Base-by-base conservation (phyloP, 2,888 invertebrate species). In the Parnassius smintheus region DNA sequence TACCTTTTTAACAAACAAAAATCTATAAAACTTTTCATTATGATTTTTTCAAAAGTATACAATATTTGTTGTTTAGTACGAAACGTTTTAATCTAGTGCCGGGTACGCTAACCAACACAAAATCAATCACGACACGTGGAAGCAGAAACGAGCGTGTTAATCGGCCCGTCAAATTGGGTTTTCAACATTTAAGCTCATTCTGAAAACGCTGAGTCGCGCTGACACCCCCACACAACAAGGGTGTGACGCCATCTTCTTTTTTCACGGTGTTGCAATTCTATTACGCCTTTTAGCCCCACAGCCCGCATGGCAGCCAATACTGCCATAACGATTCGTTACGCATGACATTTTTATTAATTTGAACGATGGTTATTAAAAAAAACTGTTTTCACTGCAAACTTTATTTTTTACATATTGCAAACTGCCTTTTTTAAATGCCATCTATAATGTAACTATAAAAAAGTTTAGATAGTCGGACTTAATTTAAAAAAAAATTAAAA, bases 81-180 rank as follows among this genome's bases (percentile, higher is more conserved):
- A 46, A 46, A n/a, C 54, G 4, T n/a, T 18, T 57, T 49, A 64
- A 45, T 45, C 46, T n/a, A 46, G 7, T n/a, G n/a, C 1, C 53
- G 56, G 53, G 59, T 50, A 13, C 8, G 18, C 44, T 52, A 56
- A 7, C 46, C n/a, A n/a, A 25, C 42, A 41, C 60, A 68, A 65
- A 72, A 69, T 70, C 70, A 68, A 71, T 71, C 68, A 64, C 44
- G 59, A 35, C 12, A 59, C 55, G 50, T 35, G 42, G n/a, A 44
- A 8, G 9, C 13, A 25, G 54, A 66, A 63, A 61, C 50, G 66
- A 70, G 74, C 78, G 81, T 83, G 86, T 80, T 88, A 88, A 88
- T 87, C 88, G 86, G 84, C 78, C 85, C 91, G 86, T 86, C 86
- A 91, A 91, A 90, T 91, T 89, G 87, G 85, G 88, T 90, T 89